Base-by-base conservation (phyloP, 2,113 vertebrate genomes). In the Progne subis region DNA sequence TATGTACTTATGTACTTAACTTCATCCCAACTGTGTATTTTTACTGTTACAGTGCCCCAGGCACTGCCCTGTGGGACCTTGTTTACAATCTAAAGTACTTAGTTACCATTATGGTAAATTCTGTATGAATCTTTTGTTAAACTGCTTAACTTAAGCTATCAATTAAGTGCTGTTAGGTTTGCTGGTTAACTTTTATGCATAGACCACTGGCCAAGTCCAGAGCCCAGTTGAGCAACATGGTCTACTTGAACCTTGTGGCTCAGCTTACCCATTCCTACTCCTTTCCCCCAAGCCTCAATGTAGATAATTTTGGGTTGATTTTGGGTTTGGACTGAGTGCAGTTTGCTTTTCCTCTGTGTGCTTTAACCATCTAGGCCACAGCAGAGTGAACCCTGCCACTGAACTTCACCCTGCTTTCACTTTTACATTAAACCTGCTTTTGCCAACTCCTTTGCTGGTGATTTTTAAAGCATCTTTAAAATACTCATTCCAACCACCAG, bases 1-100 rank as follows among this genome's bases (percentile, higher is more conserved):
- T 60, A n/a, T 2, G 11, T 61, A 52, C 12, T 76, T 56, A 29
- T 0, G 0, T 24, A n/a, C 13, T 64, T 64, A 0, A 26, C 84
- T 69, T 59, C 64, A 68, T 55, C 53, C 21, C 41, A 80, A 34
- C 32, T 50, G 60, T 31, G 34, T 9, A 46, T 47, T 78, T 88
- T 37, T 31, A 67, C 19, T 29, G 6, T 18, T 64, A 17, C 2
- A 2, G 26, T 13, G 14, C 12, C 60, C 12, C 7, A 4, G 15
- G 29, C 9, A 41, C 29, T 8, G 34, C n/a, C 26, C n/a, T 47
- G 59, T 4, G 7, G 18, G 11, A 64, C 41, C 9, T 1, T 23
- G 19, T 41, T 53, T 37, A 63, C 32, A 17, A 31, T 25, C 32
- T 53, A 1, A 53, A 53, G 17, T 53, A 53, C n/a, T 18, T 32